phyloP scores from a whole-genome alignment of 2,113 vertebrate genomes.

The cat (Felis catus) region F.catus_Fca126_mat1.0 CM031411.1:107657001-107657500 shows the following conservation, averaged over 20 bases:
- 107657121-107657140: not conserved
- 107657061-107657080: not conserved
- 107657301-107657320: not conserved
- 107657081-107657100: not conserved
- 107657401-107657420: not conserved
- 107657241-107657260: not conserved
- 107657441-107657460: not conserved
- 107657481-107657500: not conserved
- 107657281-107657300: not conserved
- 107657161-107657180: not conserved
- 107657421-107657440: conserved; percentile 6
- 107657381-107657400: not conserved
- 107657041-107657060: too few species aligned
- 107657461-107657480: not conserved
- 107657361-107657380: not conserved
- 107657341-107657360: not conserved
- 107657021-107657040: not conserved
- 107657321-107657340: not conserved
- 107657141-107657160: not conserved
- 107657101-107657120: not conserved
- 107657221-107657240: not conserved
- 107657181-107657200: not conserved
- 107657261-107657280: not conserved
- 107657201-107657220: not conserved
- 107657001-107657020: not conserved